A percentile compares a stretch with the other conserved stretches of the same genome.
Conservation (phyloP, 2,797 vertebrate genomes). For the Emys orbicularis region DNA sequence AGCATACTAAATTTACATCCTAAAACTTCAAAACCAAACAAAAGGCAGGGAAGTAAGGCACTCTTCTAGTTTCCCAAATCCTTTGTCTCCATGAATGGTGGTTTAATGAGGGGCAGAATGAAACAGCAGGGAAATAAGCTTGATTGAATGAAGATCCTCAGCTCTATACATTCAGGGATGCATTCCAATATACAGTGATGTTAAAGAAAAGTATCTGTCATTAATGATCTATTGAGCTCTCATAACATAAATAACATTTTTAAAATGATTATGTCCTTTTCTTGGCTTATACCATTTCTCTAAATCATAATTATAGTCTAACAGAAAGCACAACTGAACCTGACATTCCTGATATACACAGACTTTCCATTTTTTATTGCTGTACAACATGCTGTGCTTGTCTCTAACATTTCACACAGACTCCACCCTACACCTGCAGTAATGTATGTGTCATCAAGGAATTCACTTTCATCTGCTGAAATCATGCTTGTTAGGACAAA, state of each 20-base stretch:
- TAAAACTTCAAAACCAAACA: background rate
- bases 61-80: background rate
- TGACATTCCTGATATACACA: background rate
- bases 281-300: background rate
- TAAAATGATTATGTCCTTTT: background rate
- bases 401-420: background rate
- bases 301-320: background rate
- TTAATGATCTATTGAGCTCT: background rate
- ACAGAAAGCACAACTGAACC: background rate
- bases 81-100: background rate
- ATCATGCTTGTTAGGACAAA: conserved; percentile 64
- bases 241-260: background rate
- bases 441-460: conserved; percentile 54
- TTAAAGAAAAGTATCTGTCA: conserved; percentile 4
- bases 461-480: conserved; percentile 77
- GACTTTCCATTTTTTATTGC: conserved; percentile 38
- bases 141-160: background rate
- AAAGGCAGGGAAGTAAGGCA: background rate
- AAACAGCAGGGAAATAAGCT: background rate
- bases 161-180: background rate
- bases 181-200: background rate
- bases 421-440: conserved; percentile 44
- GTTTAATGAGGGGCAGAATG: background rate
- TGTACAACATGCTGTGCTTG: conserved; percentile 22
- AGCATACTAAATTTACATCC: background rate